A percentile compares a stretch with the other conserved stretches of the same genome.
phyloP scores from a whole-genome alignment of 1,140 invertebrate genomes.

The Bombus affinis region DNA sequence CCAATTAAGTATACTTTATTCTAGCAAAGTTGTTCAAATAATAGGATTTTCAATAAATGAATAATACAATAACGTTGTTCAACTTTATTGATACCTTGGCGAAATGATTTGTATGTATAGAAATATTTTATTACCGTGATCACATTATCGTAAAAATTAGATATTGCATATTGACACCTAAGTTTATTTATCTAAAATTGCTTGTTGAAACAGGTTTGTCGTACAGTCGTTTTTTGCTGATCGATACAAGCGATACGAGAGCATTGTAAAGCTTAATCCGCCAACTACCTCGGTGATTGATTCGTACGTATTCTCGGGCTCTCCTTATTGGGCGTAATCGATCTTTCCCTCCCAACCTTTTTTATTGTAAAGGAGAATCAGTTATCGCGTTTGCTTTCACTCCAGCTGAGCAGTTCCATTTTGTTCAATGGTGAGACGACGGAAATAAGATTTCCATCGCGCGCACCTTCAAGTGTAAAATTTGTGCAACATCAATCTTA shows the following conservation, averaged over 20 bases:
- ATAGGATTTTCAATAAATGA: not conserved
- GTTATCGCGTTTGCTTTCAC: slow-evolving; percentile 30
- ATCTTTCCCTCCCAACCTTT: slow-evolving; percentile 36
- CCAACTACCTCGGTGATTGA: slow-evolving; percentile 65
- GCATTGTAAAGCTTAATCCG: slow-evolving; percentile 55
- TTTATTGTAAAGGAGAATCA: slow-evolving; percentile 47
- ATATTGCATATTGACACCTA: slow-evolving; percentile 16
- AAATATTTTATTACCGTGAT: not conserved
- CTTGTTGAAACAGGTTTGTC: slow-evolving; percentile 29
- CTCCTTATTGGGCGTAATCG: slow-evolving; percentile 48
- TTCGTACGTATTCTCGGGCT: slow-evolving; percentile 65
- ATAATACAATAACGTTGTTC: not conserved
- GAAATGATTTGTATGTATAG: not conserved
- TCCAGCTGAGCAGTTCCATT: not conserved
- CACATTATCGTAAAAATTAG: too few relatives aligned
- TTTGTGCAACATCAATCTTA: not conserved
- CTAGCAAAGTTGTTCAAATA: not conserved
- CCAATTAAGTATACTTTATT: not conserved
- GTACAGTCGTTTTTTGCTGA: slow-evolving; percentile 30
- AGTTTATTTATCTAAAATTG: slow-evolving; percentile 51
- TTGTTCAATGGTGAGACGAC: not conserved
- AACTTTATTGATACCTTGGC: not conserved
- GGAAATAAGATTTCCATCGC: not conserved
- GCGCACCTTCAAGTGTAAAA: not conserved
- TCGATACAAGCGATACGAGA: slow-evolving; percentile 53